A percentile compares a stretch with the other conserved stretches of the same genome.
These are phyloP conservation scores for Rhyacichthys aspro DNA, from an alignment of 2,797 vertebrate genomes.

Conservation along the genomic window DNA sequence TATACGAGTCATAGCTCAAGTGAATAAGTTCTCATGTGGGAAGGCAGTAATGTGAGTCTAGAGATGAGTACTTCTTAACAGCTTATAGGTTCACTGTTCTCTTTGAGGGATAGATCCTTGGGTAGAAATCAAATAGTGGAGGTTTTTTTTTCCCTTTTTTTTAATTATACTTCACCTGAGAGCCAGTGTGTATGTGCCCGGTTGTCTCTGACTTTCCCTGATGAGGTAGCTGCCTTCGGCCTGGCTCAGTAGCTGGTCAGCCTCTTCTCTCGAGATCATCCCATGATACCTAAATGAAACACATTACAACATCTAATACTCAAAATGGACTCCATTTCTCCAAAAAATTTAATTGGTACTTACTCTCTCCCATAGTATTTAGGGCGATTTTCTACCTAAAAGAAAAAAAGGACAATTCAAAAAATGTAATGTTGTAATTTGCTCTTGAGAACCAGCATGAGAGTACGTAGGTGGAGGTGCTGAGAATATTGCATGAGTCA, in stretches of 20 bases:
- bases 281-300: slow-evolving; percentile 88
- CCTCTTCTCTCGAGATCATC: slow-evolving; percentile 97
- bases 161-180: slow-evolving; percentile 82
- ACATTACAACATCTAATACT: not conserved
- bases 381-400: slow-evolving; percentile 94
- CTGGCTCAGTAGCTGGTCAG: slow-evolving; percentile 93
- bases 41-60: slow-evolving; percentile 13
- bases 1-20: slow-evolving; percentile 21
- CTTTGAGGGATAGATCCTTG: slow-evolving; percentile 3
- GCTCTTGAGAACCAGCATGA: not conserved
- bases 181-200: slow-evolving; percentile 96
- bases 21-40: not conserved
- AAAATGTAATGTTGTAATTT: not conserved
- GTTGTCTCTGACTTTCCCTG: slow-evolving; percentile 97
- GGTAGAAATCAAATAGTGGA: not conserved
- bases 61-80: slow-evolving; percentile 31
- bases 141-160: slow-evolving; percentile 9
- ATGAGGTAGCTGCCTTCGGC: slow-evolving; percentile 99
- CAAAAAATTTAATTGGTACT: slow-evolving; percentile 71
- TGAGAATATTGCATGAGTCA: slow-evolving; percentile 52
- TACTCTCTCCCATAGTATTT: slow-evolving; percentile 99
- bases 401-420: slow-evolving; percentile 33
- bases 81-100: slow-evolving; percentile 26
- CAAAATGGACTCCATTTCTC: no score
- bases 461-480: slow-evolving; percentile 35